Evolutionary conservation across 2,797 vertebrate species (phyloP), one percentile per base, ranked within the genome.

Genomic region (Esox masquinongy): DNA sequence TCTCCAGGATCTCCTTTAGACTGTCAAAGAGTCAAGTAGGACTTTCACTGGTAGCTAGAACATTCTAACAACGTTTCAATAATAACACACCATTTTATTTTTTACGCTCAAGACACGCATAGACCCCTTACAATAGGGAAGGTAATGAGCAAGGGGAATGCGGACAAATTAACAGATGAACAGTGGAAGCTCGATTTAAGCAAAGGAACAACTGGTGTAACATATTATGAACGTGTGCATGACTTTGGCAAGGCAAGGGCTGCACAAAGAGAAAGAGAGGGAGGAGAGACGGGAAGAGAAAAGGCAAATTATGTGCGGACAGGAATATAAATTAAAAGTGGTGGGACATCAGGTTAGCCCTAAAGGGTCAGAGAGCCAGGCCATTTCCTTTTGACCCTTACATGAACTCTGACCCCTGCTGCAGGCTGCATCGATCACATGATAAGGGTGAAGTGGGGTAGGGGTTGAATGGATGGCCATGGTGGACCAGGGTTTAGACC

Each of bases 381-480:
- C 86, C 91, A 92, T 92, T 94, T 95, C 93, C 93, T 94, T 90
- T 90, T 92, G 91, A 94, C 93, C 93, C 83, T 88, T 72, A 69
- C 70, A 76, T 87, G 92, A 93, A 93, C 94, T 92, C 86, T 89
- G 88, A 88, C 92, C 92, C 85, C 78, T 81, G 80, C 85, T 75
- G 70, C 68, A 81, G 75, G 82, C 83, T 76, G 70, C 70, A 74
- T 72, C 85, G 85, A 80, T 73, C 56, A 61, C 22, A 26, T 24
- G 56, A 26, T 12, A 61, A 12, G 74, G 74, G 81, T 78, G 75
- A 68, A 9, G 31, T 16, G 9, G 26, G 68, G 31, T 17, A 9
- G 26, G 68, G 79, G 72, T 31, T 29, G 5, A 3, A 51, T 71
- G 59, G 26, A 56, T 71, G 74, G 67, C 49, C 3, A 66, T 59